phyloP scores from a whole-genome alignment of 2,797 vertebrate genomes.

The Glossophaga mutica region DNA sequence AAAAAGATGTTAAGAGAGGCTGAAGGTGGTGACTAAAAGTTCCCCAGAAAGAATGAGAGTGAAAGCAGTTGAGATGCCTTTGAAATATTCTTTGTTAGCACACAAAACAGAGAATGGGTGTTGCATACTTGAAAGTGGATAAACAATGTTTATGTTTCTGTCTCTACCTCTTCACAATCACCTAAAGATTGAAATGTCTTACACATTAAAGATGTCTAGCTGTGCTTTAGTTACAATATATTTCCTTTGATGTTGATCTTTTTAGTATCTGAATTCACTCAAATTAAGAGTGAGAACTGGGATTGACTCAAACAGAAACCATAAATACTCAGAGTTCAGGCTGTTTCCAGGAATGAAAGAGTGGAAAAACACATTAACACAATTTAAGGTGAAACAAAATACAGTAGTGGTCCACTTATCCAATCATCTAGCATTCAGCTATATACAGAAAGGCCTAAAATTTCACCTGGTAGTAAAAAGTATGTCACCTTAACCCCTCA shows the following conservation, averaged over 20 bases:
- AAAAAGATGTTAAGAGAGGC: background rate
- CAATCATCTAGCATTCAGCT: background rate
- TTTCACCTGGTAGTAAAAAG: slow-evolving; percentile 26
- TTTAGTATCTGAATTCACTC: background rate
- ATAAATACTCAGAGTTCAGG: background rate
- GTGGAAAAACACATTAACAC: background rate
- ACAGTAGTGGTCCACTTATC: background rate
- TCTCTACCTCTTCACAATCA: background rate
- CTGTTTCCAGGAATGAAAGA: background rate
- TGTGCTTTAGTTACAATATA: background rate
- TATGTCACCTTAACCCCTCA: background rate
- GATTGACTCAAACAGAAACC: background rate
- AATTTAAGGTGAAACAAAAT: slow-evolving; percentile 7
- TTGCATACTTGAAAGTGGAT: background rate
- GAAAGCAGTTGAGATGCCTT: background rate
- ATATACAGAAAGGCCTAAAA: background rate
- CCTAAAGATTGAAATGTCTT: background rate
- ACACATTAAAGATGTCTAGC: background rate
- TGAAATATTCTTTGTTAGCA: background rate
- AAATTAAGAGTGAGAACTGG: background rate
- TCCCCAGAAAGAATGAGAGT: background rate
- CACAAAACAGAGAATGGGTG: background rate
- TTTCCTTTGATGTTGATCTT: background rate
- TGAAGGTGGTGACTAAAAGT: background rate
- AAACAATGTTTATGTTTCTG: background rate